Base-by-base conservation (phyloP, 2,113 vertebrate genomes). In the Festucalex cinctus region DNA sequence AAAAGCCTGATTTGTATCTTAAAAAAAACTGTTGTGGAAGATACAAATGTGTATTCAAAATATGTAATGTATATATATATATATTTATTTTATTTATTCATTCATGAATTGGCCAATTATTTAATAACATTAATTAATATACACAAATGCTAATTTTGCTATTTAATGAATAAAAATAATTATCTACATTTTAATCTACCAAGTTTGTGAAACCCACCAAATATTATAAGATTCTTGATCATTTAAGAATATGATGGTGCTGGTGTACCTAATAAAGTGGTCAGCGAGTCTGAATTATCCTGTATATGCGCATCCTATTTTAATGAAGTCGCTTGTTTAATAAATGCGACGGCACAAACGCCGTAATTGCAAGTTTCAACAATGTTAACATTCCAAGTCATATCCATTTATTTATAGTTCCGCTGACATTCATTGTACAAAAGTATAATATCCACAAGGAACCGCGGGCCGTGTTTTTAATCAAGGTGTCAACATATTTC, bases 361-460 rank as follows among this genome's bases (percentile, higher is more conserved):
- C 49, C 57, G 22, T 61, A 44, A 63, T 65, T 32, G 54, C 54
- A 32, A 57, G 54, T 57, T 57, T 57, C 14, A 32, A 32, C 54
- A 57, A 65, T 36, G 48, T 48, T 59, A 36, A 13, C 46, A 54
- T 41, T 74, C 19, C 58, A 62, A 68, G 28, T 56, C 39, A 17
- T 58, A 59, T 73, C 28, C 24, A 54, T 56, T 36, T 61, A 14
- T 26, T 62, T 60, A 24, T 65, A 62, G 36, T 56, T 65, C 54
- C 22, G 36, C 43, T 57, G 57, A 56, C 58, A 64, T 17, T 51
- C 39, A 46, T 72, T 64, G 63, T 49, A 63, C 51, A 60, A 49
- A 70, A 51, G 58, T 10, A 64, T 53, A 71, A 64, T 53, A 71
- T 74, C 39, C 28, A 26, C 16, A 24, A 74, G 48, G 51, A 49